A percentile compares a stretch with the other conserved stretches of the same genome.
These are phyloP conservation scores for Oncopodura yosiiana DNA, from an alignment of 1,140 invertebrate genomes.

Conservation along the genomic window DNA sequence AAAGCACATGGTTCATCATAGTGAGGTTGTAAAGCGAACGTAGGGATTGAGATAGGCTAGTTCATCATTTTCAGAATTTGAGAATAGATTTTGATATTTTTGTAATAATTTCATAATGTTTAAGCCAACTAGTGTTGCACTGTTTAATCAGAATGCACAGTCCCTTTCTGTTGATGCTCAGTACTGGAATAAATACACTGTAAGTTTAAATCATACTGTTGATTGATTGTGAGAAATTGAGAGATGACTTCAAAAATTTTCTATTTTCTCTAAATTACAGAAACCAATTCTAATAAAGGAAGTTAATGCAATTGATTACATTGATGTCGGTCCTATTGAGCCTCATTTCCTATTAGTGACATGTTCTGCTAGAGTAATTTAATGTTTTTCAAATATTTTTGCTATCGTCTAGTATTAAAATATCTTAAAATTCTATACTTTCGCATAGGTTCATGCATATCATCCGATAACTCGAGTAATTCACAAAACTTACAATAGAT, in stretches of 20 bases:
- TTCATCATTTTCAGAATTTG: no score
- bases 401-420: neutral
- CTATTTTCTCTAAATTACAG: slow-evolving; percentile 44
- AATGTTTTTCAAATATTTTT: slow-evolving; percentile 2
- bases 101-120: no score
- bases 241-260: slow-evolving; percentile 19
- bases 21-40: no score
- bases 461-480: slow-evolving; percentile 76
- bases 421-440: neutral
- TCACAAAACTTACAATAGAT: slow-evolving; percentile 72
- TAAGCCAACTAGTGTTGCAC: slow-evolving; percentile 61
- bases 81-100: no score
- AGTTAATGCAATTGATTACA: slow-evolving; percentile 78
- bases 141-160: slow-evolving; percentile 55
- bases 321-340: slow-evolving; percentile 77
- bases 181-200: slow-evolving; percentile 76
- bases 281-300: slow-evolving; percentile 80
- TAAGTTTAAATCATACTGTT: slow-evolving; percentile 42
- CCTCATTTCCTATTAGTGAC: slow-evolving; percentile 83
- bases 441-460: slow-evolving; percentile 64
- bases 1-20: no score
- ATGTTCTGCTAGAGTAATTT: slow-evolving; percentile 68
- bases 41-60: no score
- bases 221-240: slow-evolving; percentile 14
- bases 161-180: slow-evolving; percentile 61